Base-by-base conservation (phyloP, 2,888 invertebrate species). In the Strigamia transsilvanica region DNA sequence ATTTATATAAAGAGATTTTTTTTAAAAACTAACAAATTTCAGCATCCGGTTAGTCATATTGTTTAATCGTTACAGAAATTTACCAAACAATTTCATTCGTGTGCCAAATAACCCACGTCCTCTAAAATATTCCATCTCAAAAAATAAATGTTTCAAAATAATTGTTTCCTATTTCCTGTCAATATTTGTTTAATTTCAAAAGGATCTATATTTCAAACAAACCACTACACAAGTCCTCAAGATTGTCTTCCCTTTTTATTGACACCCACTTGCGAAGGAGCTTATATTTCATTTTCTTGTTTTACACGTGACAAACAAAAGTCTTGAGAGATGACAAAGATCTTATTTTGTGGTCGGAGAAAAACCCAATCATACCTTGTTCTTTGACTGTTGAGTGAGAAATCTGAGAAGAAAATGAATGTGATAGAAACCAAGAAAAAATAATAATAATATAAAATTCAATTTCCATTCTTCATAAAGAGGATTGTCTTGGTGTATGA, bases 391-490 rank as follows among this genome's bases (percentile, higher is more conserved):
- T 61, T 21, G 61, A 51, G 51, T 51, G 51, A 51, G n/a, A 61
- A 61, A 61, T 21, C 18, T 21, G 18, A 61, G n/a, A 61, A 15
- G n/a, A n/a, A 18, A n/a, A 18, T 18, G 61, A 61, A 61, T 13
- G n/a, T 46, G 46, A 46, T 46, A 46, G 46, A 46, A 46, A 34
- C 34, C 7, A 34, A 46, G 46, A 61, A 61, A 10, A 61, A 18
- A 61, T 18, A 61, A 23, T 5, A 34, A 34, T 34, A 7, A 34
- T 34, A 34, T 61, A 61, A 18, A 61, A 61, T 61, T 61, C 61
- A 61, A 61, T 61, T 61, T 61, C 18, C 61, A 61, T 61, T 61
- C 61, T 18, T 61, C 61, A 61, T 18, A 61, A 61, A 61, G 61
- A 61, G 61, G 61, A 61, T 61, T 61, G 61, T 61, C 10, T 61